Base-by-base conservation (phyloP, 2,113 vertebrate genomes). In the Bolborhynchus lineola region DNA sequence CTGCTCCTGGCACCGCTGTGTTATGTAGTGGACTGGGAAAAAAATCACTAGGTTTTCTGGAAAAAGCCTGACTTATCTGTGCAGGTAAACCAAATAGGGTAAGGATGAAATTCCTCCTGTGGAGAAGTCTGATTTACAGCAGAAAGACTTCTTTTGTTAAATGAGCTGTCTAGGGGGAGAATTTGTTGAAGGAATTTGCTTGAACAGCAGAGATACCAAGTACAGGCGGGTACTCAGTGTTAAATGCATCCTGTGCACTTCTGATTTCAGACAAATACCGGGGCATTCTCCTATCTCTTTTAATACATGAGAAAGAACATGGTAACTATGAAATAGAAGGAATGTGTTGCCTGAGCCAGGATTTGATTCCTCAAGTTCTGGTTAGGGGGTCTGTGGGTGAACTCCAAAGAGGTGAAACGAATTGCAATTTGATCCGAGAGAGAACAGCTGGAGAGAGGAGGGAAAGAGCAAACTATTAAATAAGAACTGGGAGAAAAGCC, bases 391-490 rank as follows among this genome's bases (percentile, higher is more conserved):
- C 84, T 10, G 7, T 37, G 64, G 19, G 81, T 91, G 70, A 87
- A 37, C 35, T 82, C 46, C 35, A 44, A 44, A 46, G 88, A 77
- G 81, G 78, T 82, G 81, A 92, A 95, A 47, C n/a, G 17, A 62
- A 44, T 68, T 71, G 70, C 67, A 71, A 3, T 92, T 74, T 82
- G 47, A 87, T 75, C 24, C 31, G 4, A 6, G 65, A 55, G 57
- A 55, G 88, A 88, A 29, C 39, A 81, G 71, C 50, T 76, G 26
- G 33, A 62, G 49, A 95, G 89, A 91, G 67, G 62, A 82, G 93
- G 69, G 62, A 75, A 91, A 72, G 76, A 79, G 65, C 68, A 93
- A 95, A 60, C 90, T 86, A 60, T 93, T 93, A 85, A 97, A 79
- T 88, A 86, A 82, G 77, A 86, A 49, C 37, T 90, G 41, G 72